A percentile compares a stretch with the other conserved stretches of the same genome.
Evolutionary conservation across 2,888 invertebrate genomes (phyloP).

Genomic region (Acanthosepion lycidas): DNA sequence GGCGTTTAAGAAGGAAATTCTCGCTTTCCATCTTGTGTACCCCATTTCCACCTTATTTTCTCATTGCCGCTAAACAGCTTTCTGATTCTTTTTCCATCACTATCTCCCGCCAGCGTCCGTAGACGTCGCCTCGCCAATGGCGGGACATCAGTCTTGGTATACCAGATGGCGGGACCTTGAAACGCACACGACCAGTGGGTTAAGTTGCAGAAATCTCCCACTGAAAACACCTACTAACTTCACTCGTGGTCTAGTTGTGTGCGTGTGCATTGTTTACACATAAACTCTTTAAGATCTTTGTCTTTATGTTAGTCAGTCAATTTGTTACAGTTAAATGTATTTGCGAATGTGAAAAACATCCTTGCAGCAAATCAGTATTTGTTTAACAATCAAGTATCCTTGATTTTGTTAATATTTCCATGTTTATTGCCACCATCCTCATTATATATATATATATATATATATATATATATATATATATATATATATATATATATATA

Average conservation of each 20-base stretch:
- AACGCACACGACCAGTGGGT: constrained; percentile 36
- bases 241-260: background rate
- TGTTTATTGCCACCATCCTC: no score
- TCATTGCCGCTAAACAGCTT: background rate
- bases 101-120: background rate
- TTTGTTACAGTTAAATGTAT: background rate
- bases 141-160: background rate
- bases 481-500: no score
- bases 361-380: background rate
- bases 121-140: background rate
- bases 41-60: background rate
- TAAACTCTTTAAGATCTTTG: no score
- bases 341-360: background rate
- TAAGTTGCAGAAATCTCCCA: background rate
- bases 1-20: background rate
- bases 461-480: background rate
- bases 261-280: no score
- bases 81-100: background rate
- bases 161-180: constrained; percentile 43
- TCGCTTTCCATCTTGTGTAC: background rate
- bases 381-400: background rate
- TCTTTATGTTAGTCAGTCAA: no score
- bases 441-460: background rate
- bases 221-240: background rate
- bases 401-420: no score